Percentiles rank a stretch among this genome's conserved stretches.
Conservation (phyloP, 2,888 invertebrate species). For the Griposia aprilina region DNA sequence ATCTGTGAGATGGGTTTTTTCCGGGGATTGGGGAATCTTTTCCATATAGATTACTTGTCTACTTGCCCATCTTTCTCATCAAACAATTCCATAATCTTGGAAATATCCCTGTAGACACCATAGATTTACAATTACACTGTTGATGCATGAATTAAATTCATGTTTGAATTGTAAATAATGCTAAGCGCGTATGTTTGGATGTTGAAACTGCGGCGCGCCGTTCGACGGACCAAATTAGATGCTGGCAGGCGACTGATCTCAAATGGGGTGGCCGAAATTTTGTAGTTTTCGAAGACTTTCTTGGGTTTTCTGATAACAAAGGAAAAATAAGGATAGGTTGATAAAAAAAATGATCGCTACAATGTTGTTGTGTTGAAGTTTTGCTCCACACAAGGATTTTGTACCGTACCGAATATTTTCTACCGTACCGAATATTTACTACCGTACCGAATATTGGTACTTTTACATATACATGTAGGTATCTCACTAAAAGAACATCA, state of each 20-base stretch:
- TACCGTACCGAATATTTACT: too few relatives aligned
- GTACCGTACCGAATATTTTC: too few relatives aligned
- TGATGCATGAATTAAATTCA: constrained; percentile 59
- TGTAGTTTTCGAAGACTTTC: constrained; percentile 22
- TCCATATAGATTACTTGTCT: background rate
- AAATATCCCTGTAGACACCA: constrained; percentile 4
- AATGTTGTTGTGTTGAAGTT: background rate
- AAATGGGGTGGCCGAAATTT: constrained; percentile 65
- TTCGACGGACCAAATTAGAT: constrained; percentile 81
- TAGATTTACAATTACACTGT: constrained; percentile 16
- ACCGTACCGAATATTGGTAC: too few relatives aligned
- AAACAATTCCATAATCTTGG: background rate
- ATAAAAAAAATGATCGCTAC: background rate
- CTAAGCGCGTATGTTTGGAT: constrained; percentile 68
- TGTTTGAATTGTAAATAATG: constrained; percentile 71
- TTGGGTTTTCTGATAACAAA: background rate
- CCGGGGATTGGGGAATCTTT: background rate
- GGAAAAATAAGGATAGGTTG: background rate
- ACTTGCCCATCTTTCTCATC: background rate
- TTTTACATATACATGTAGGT: too few relatives aligned
- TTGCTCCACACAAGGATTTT: background rate
- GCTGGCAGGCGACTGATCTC: constrained; percentile 79
- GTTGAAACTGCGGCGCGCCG: constrained; percentile 77
- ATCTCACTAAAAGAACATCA: too few relatives aligned
- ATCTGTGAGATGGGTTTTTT: background rate